Conservation (phyloP, 1,140 invertebrate genomes). For the Charaxes varanes region DNA sequence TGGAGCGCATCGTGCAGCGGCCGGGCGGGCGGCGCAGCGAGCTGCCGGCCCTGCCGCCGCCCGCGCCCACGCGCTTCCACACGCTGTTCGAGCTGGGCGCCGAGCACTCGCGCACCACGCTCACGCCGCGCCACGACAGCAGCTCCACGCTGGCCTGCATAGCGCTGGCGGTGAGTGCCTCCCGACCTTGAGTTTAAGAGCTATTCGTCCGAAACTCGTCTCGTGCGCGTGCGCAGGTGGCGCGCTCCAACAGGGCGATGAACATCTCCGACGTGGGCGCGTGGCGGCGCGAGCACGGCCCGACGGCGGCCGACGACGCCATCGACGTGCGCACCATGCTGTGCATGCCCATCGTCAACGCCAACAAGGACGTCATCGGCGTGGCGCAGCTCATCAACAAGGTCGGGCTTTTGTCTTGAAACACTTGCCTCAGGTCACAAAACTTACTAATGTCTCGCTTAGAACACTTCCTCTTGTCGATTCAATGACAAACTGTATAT, state of each 20-base stretch:
- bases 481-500: too few relatives aligned
- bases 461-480: too few relatives aligned
- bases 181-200: not conserved
- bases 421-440: too few relatives aligned
- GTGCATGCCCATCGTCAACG: slow-evolving; percentile 94
- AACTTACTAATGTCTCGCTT: too few relatives aligned
- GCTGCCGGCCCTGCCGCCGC: slow-evolving; percentile 78
- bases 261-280: slow-evolving; percentile 86
- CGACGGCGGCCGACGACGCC: slow-evolving; percentile 72
- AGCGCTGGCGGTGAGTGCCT: slow-evolving; percentile 47
- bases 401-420: slow-evolving; percentile 69
- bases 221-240: slow-evolving; percentile 87
- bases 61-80: slow-evolving; percentile 83
- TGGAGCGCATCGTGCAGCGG: slow-evolving; percentile 87
- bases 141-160: slow-evolving; percentile 55
- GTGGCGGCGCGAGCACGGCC: slow-evolving; percentile 47
- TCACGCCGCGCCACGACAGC: slow-evolving; percentile 49
- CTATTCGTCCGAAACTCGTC: not conserved
- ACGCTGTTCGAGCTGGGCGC: slow-evolving; percentile 86
- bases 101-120: slow-evolving; percentile 55
- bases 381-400: slow-evolving; percentile 97
- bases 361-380: slow-evolving; percentile 90
- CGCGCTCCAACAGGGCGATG: slow-evolving; percentile 85
- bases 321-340: slow-evolving; percentile 83
- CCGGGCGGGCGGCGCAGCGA: slow-evolving; percentile 77